Evolutionary conservation across 1,140 invertebrate genomes (phyloP).

Genomic region (Trinorchestia longiramus): DNA sequence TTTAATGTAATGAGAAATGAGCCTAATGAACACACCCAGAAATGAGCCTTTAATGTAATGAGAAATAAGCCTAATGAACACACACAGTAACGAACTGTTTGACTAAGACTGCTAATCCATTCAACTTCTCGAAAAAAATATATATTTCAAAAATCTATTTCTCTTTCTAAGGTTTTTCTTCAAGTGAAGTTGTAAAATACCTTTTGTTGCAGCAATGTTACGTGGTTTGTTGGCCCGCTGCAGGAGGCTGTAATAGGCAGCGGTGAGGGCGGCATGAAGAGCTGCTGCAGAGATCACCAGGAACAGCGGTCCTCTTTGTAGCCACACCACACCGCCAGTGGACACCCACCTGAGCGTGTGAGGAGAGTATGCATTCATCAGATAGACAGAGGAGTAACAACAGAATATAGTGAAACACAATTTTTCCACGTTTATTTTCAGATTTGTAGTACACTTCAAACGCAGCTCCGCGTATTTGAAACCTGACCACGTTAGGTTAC

Average conservation of each 20-base stretch:
- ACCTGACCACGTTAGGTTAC: too few relatives aligned
- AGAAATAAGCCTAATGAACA: background rate
- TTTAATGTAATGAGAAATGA: background rate
- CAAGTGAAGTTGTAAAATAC: background rate
- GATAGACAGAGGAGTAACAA: too few relatives aligned
- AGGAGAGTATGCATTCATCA: too few relatives aligned
- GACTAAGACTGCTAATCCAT: background rate
- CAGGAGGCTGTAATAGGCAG: background rate
- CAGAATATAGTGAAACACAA: too few relatives aligned
- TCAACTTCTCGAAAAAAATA: background rate
- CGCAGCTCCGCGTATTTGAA: too few relatives aligned
- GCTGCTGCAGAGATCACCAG: background rate
- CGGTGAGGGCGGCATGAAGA: constrained; percentile 32
- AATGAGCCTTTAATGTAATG: background rate
- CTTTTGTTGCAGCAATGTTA: background rate
- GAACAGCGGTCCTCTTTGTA: background rate
- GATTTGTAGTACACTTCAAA: too few relatives aligned
- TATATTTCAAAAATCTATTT: background rate
- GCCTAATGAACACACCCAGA: background rate
- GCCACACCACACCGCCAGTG: background rate
- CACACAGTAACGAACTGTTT: background rate
- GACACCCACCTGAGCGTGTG: background rate
- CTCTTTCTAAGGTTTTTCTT: too few relatives aligned
- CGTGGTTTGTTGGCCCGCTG: background rate
- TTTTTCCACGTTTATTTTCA: too few relatives aligned